A percentile compares a stretch with the other conserved stretches of the same genome.
Conservation (phyloP, 2,797 vertebrate species). For the Podarcis lilfordi region DNA sequence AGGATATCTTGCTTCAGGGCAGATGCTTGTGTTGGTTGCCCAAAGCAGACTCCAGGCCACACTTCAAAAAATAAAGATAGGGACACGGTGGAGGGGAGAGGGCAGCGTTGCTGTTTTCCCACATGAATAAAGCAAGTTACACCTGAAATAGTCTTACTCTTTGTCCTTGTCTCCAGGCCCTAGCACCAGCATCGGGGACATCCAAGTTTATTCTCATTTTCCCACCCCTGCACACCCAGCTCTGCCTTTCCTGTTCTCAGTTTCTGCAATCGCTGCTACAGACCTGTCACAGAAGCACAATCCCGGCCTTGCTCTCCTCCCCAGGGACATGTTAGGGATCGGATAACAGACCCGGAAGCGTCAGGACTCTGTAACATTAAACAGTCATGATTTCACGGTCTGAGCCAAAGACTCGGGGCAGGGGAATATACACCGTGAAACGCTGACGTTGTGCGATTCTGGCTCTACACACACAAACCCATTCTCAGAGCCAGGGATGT, state of each 20-base stretch:
- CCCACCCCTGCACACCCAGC: too few species aligned
- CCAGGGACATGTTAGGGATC: neutral
- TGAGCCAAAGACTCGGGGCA: neutral
- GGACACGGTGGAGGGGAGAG: too few species aligned
- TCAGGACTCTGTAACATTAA: conserved; percentile 17
- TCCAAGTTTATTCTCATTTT: neutral
- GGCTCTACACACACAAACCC: neutral
- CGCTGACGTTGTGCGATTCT: neutral
- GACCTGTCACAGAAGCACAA: neutral
- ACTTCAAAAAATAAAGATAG: neutral
- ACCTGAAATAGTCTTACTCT: too few species aligned
- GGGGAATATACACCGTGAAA: neutral
- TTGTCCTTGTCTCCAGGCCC: too few species aligned
- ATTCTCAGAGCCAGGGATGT: neutral
- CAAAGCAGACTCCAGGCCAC: neutral
- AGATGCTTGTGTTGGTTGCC: neutral
- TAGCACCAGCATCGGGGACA: neutral
- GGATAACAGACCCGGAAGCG: conserved; percentile 7
- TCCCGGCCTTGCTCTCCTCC: neutral
- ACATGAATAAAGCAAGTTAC: neutral
- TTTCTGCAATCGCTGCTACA: neutral
- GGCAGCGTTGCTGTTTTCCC: neutral
- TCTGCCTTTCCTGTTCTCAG: neutral
- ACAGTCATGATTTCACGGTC: neutral
- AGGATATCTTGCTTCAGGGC: neutral